Base-by-base conservation (phyloP, 2,113 vertebrate genomes). In the Otus sunia region DNA sequence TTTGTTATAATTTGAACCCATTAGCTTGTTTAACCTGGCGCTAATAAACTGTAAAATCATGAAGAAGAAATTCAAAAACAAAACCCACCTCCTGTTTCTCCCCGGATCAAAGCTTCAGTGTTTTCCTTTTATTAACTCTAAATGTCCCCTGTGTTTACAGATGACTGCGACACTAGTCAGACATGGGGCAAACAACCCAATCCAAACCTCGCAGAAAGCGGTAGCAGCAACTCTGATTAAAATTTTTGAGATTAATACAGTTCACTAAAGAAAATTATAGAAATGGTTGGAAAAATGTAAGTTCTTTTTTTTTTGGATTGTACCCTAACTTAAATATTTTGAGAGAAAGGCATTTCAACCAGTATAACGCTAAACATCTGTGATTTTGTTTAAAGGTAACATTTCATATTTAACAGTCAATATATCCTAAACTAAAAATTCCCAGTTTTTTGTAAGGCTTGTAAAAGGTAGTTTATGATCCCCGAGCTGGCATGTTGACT, bases 61-160 rank as follows among this genome's bases (percentile, higher is more conserved):
- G 68, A 78, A 80, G 52, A 72, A 91, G 73, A 93, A 83, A 96
- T 68, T 75, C 0, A 63, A 82, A 93, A 90, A 2, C 63, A 88
- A 90, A 94, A 6, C 16, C 43, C 53, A 41, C n/a, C 74, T 88
- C 71, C 76, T 66, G 53, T 49, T 53, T 83, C 84, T 90, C 26
- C 37, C 56, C 32, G 67, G 83, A 97, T 97, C 92, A 97, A 96
- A 96, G 94, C 77, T 59, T 41, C 77, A 68, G 6, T 20, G 6
- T 85, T 91, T 96, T 93, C 50, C 76, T 92, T 92, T 95, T 93
- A 90, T 90, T 93, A 94, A 89, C 89, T 92, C 88, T 89, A 73
- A 92, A 81, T 19, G 53, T 84, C 41, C 71, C 62, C 66, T 55
- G 15, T 95, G 92, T 85, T 96, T 95, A 91, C 78, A 91, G 84